Percentiles rank a stretch among this genome's conserved stretches.
These are phyloP conservation scores for Monoplex corrugatus DNA, from an alignment of 2,888 invertebrate species.

Conservation along the genomic window DNA sequence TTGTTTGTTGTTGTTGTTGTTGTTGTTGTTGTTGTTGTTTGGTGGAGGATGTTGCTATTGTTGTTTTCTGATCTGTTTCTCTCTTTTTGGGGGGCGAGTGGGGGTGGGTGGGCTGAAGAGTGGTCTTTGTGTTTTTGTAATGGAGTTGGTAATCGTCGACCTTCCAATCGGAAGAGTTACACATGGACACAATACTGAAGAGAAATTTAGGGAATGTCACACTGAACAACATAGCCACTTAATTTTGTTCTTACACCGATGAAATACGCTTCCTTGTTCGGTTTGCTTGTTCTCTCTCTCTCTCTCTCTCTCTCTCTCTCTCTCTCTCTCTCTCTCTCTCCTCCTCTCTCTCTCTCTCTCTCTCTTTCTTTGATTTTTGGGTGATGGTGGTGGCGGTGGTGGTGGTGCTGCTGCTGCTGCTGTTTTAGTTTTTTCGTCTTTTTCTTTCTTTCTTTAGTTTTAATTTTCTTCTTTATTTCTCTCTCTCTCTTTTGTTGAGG, in stretches of 20 bases:
- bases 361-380: no score
- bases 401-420: background rate
- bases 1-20: no score
- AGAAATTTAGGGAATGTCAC: background rate
- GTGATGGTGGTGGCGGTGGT: no score
- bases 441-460: background rate
- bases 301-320: background rate
- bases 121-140: background rate
- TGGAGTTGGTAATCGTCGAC: no score
- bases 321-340: constrained; percentile 28
- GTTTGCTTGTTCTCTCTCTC: background rate
- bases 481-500: background rate
- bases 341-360: background rate
- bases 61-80: background rate
- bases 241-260: no score
- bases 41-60: no score
- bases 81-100: background rate
- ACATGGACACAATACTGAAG: no score
- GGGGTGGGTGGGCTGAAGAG: no score
- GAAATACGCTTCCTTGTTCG: background rate
- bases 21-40: no score
- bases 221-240: background rate
- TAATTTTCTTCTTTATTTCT: background rate
- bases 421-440: background rate
- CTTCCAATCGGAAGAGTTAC: no score